These are phyloP conservation scores for Drosophila obscura DNA, from an alignment of 1,140 invertebrate species.

Conservation along the genomic window DNA sequence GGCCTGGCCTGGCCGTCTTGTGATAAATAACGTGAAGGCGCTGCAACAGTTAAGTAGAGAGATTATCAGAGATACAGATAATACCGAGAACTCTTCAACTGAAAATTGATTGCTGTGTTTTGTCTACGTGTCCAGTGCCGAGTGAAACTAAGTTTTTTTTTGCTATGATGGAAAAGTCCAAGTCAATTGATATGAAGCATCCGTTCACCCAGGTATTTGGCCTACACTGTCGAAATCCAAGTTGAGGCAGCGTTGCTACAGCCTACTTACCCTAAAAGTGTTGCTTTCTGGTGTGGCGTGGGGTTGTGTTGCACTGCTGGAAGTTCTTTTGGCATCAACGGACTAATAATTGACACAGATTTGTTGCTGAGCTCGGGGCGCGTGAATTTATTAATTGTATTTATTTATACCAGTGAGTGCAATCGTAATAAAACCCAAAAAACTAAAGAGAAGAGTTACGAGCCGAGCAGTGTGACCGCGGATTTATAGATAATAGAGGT, in stretches of 20 bases:
- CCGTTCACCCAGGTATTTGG: not conserved
- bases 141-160: not conserved
- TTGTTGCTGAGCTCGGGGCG: conserved; percentile 7
- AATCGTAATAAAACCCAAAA: conserved; percentile 72
- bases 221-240: not conserved
- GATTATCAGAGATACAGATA: conserved; percentile 51
- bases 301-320: conserved; percentile 12
- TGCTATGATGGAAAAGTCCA: conserved; percentile 12
- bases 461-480: too few relatives aligned
- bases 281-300: conserved; percentile 7
- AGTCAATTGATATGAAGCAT: too few relatives aligned
- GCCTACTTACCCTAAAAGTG: conserved; percentile 39
- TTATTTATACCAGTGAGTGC: conserved; percentile 45
- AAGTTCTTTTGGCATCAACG: conserved; percentile 5
- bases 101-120: conserved; percentile 30
- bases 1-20: conserved; percentile 9
- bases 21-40: conserved; percentile 50
- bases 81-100: conserved; percentile 39
- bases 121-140: conserved; percentile 47
- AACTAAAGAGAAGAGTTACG: conserved; percentile 79
- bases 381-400: conserved; percentile 16
- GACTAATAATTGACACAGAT: conserved; percentile 62
- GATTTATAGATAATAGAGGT: too few relatives aligned
- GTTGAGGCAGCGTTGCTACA: not conserved
- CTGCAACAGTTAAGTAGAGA: conserved; percentile 35